Evolutionary conservation across 2,888 invertebrate genomes (phyloP).

Genomic region (Platycnemis pennipes): DNA sequence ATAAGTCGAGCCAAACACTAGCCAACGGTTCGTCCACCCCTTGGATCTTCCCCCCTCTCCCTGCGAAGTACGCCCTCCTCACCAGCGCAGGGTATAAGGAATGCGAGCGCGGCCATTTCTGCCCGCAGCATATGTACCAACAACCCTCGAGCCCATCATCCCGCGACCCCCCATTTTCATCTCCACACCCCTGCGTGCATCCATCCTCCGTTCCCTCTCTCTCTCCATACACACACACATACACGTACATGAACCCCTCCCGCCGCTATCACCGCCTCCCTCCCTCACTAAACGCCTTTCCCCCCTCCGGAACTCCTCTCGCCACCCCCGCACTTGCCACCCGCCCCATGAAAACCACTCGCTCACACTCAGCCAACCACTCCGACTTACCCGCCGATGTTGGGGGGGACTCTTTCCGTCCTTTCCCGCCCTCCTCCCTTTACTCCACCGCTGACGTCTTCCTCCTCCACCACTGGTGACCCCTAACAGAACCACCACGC

Average conservation of each 20-base stretch:
- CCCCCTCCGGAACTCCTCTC: background rate
- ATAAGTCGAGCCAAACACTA: too few relatives aligned
- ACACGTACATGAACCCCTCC: background rate
- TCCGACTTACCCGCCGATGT: background rate
- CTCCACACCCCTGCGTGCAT: background rate
- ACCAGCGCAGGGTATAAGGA: constrained; percentile 3
- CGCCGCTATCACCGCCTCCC: background rate
- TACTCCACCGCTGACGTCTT: too few relatives aligned
- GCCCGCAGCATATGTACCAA: constrained; percentile 37
- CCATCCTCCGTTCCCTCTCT: background rate
- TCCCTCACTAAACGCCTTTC: background rate
- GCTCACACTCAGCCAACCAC: constrained; percentile 21
- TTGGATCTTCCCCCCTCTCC: background rate
- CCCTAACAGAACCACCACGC: too few relatives aligned
- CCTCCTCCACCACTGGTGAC: too few relatives aligned
- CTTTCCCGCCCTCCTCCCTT: too few relatives aligned
- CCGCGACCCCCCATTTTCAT: background rate
- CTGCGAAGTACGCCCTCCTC: background rate
- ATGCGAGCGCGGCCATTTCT: background rate
- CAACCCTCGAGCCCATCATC: constrained; percentile 31
- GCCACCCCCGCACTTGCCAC: background rate
- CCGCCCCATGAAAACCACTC: constrained; percentile 43
- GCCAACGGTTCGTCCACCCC: background rate
- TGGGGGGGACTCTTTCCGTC: too few relatives aligned
- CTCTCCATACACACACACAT: background rate